Base-by-base conservation (phyloP, 2,113 vertebrate genomes). In the Ploceus nigricollis region DNA sequence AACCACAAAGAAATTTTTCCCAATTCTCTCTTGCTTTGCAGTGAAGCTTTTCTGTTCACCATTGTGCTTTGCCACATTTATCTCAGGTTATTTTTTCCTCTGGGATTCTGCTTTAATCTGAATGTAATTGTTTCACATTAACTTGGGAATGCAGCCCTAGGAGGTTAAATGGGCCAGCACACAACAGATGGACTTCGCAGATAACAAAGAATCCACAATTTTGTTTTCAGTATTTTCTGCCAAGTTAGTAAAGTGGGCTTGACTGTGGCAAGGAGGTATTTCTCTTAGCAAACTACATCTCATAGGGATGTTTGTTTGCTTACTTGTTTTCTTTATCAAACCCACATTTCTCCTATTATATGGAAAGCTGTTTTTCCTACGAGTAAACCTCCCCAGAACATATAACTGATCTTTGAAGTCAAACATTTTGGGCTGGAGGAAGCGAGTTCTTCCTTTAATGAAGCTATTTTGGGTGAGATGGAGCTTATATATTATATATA, bases 141-240 rank as follows among this genome's bases (percentile, higher is more conserved):
- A 84, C 81, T 84, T 76, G 94, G 86, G 90, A 96, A 95, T 73
- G 75, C 68, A 93, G 54, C 71, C 35, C 82, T 53, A 90, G 60
- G 75, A 95, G 95, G 76, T 81, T 83, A 78, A 93, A 89, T 54
- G 76, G 89, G 77, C 80, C 56, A 68, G 71, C 51, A 73, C 60
- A 89, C 60, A 97, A 94, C 86, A 94, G 95, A 92, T 64, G 64
- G 94, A 92, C 80, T 89, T 64, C 0, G 10, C 76, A 90, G 95
- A 94, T 92, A 94, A 90, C 76, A 93, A 94, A 83, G 86, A 83
- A 92, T 68, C 64, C 77, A 51, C 76, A 51, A 70, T 83, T 73
- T 71, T 93, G 94, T 89, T 97, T 93, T 83, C 68, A 58, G 68
- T 89, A 39, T 93, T 92, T 96, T 92, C 86, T 93, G 89, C 82